These are phyloP conservation scores for Smittia sp. DNA, from an alignment of 2,888 invertebrate species.

Conservation along the genomic window DNA sequence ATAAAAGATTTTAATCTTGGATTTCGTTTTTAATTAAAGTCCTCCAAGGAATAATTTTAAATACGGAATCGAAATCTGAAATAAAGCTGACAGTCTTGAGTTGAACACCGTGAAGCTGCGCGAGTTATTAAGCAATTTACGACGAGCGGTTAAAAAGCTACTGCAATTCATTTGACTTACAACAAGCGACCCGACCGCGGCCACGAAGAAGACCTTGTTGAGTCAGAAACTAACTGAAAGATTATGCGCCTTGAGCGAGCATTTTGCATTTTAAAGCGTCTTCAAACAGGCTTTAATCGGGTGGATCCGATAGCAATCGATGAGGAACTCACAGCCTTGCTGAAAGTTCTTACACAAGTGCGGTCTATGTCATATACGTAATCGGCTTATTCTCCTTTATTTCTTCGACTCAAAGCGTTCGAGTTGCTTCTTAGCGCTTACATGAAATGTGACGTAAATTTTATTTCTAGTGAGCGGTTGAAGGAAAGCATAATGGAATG, in stretches of 20 bases:
- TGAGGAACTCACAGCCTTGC: neutral
- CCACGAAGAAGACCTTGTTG: constrained; percentile 1
- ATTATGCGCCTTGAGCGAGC: constrained; percentile 33
- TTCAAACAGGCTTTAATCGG: neutral
- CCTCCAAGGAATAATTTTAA: constrained; percentile 20
- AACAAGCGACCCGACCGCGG: neutral
- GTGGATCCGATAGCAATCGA: neutral
- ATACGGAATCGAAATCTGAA: neutral
- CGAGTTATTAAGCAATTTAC: constrained; percentile 40
- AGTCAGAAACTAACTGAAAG: neutral
- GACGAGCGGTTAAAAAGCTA: constrained; percentile 29
- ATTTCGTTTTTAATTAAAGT: constrained; percentile 35
- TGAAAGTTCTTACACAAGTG: constrained; percentile 29
- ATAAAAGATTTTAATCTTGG: constrained; percentile 37
- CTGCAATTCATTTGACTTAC: constrained; percentile 38
- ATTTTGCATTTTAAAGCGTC: neutral
- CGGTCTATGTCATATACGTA: constrained; percentile 3
- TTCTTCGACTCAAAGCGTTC: neutral
- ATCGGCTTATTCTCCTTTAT: constrained; percentile 25
- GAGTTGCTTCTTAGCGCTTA: too few relatives aligned
- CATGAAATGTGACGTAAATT: neutral
- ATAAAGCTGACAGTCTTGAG: constrained; percentile 16
- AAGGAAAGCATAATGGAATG: neutral
- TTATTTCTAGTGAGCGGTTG: neutral
- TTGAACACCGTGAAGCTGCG: neutral